A percentile compares a stretch with the other conserved stretches of the same genome.
phyloP scores from a whole-genome alignment of 2,888 invertebrate species.

The Entomobrya multifasciata region DNA sequence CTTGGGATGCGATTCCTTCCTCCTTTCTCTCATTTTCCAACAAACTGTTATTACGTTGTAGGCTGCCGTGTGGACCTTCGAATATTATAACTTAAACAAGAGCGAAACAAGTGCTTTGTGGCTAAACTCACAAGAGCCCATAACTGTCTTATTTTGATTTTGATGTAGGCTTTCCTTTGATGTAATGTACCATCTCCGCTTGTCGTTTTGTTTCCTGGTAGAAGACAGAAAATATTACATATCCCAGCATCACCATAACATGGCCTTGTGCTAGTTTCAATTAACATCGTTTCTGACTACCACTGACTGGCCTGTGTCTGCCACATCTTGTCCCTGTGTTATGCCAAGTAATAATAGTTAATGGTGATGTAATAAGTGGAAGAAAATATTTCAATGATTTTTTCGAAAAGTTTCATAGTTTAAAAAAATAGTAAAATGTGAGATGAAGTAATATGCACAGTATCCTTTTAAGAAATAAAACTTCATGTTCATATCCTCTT shows the following conservation, averaged over 20 bases:
- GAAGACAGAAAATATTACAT: background rate
- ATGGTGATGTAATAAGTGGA: background rate
- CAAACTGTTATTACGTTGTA: too few relatives aligned
- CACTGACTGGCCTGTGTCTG: slow-evolving; percentile 1
- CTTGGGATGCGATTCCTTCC: background rate
- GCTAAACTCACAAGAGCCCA: background rate
- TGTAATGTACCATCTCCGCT: slow-evolving; percentile 25
- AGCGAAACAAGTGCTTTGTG: background rate
- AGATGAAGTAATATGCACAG: background rate
- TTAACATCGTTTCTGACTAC: slow-evolving; percentile 31
- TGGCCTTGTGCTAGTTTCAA: slow-evolving; percentile 70
- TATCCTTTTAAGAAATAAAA: too few relatives aligned
- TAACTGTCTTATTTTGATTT: background rate
- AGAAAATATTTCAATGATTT: background rate
- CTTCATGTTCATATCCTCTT: too few relatives aligned
- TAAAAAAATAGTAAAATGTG: background rate
- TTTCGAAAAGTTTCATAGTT: background rate
- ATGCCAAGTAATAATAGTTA: slow-evolving; percentile 28
- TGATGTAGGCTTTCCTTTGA: slow-evolving; percentile 2
- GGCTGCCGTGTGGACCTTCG: slow-evolving; percentile 6
- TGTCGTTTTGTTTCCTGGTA: slow-evolving; percentile 37
- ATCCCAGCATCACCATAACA: slow-evolving; percentile 22
- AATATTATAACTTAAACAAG: background rate
- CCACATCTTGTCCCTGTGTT: background rate
- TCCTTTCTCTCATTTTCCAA: too few relatives aligned